Conservation (phyloP, 1,140 invertebrate species). For the Heliconius congener region DNA sequence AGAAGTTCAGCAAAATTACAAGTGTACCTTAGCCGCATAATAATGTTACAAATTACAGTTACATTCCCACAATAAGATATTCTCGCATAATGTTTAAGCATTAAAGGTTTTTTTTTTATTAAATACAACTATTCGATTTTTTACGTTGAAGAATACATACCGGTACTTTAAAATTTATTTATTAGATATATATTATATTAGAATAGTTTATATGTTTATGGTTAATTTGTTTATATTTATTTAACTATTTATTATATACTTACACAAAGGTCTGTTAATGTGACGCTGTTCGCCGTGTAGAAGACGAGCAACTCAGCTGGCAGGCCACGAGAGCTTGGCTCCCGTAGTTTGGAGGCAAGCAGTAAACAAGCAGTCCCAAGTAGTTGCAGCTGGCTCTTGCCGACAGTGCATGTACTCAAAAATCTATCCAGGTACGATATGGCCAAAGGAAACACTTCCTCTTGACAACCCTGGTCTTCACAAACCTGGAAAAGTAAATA, state of each 20-base stretch:
- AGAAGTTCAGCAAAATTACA: not conserved
- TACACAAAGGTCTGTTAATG: conserved; percentile 91
- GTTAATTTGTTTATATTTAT: not conserved
- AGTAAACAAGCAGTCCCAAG: conserved; percentile 94
- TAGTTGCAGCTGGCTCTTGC: conserved; percentile 93
- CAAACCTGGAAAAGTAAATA: conserved; percentile 88
- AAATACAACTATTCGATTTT: not conserved
- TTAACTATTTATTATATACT: conserved; percentile 72
- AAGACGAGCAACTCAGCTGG: conserved; percentile 91
- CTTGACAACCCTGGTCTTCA: conserved; percentile 94
- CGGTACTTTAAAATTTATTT: not conserved
- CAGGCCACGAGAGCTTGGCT: conserved; percentile 87
- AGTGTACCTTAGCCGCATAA: not conserved
- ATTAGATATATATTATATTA: not conserved
- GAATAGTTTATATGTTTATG: too few species aligned
- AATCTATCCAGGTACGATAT: conserved; percentile 97
- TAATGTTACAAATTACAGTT: not conserved
- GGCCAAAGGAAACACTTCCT: conserved; percentile 94
- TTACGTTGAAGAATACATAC: not conserved
- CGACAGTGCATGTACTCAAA: conserved; percentile 89
- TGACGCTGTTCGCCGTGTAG: conserved; percentile 96
- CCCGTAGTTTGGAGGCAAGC: conserved; percentile 94
- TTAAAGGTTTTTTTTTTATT: not conserved
- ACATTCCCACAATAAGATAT: not conserved
- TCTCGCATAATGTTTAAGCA: not conserved